Evolutionary conservation across 2,797 vertebrate genomes (phyloP), one percentile per base, ranked within the genome.

Genomic region (Parauchenoglanis punctatus): DNA sequence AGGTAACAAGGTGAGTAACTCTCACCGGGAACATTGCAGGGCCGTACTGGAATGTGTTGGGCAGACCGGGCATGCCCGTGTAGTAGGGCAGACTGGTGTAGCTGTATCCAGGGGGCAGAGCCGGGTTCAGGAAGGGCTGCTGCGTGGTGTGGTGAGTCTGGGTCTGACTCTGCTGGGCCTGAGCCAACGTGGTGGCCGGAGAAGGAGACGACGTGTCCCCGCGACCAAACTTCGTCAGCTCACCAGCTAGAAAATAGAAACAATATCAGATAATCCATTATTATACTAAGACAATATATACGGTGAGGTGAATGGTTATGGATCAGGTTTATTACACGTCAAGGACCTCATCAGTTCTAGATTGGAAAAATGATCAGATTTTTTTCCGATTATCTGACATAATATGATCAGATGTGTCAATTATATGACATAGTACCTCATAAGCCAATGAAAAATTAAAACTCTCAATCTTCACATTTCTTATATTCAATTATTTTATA

Each of bases 51-150:
- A 99, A 99, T 93, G 98, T 98, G 94, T 97, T 99, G 92, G 98
- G 97, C 90, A 99, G 96, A 92, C 98, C 98, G 1, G 98, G 98
- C 92, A 99, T 97, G 91, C 98, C 98, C 85, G 98, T 98, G 95
- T 99, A 99, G 95, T 99, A 99, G 4, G 98, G 98, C 93, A 99
- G 97, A 93, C 98, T 99, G 88, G 98, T 99, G 93, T 99, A 99
- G 95, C 98, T 99, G 97, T 99, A 99, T 92, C 98, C 98, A 2
- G 98, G 98, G 4, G 98, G 98, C 94, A 99, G 95, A 49, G 97
- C 97, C 0, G 98, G 97, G 94, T 99, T 99, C 82, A 99, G 97
- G 96, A 99, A 99, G 85, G 98, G 97, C 96, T 99, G 98, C 96
- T 99, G 98, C 0, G 98, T 95, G 89, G 97, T 97, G 94, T 99